Base-by-base conservation (phyloP, 2,888 invertebrate species). In the Gibbula magus region DNA sequence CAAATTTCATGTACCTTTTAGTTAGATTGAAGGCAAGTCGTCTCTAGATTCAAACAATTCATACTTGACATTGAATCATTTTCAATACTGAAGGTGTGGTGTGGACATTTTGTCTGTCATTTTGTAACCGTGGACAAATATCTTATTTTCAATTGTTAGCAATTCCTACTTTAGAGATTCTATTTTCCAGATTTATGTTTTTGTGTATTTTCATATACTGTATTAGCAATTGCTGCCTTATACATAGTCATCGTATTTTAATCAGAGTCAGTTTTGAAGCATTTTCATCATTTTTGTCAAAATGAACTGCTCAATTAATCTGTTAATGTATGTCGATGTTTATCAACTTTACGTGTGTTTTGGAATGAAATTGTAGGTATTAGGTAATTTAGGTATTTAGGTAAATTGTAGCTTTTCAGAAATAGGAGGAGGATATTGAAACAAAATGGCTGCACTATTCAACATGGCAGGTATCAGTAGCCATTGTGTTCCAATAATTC, bases 121-220 rank as follows among this genome's bases (percentile, higher is more conserved):
- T 61, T 61, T 61, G 29, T 61, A 56, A 25, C 61, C 25, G 20
- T 56, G 56, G 10, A 61, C 5, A n/a, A 61, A 25, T 25, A 45
- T 61, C 10, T 61, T 61, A 61, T 61, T 25, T 61, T 61, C 61
- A 61, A 29, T 25, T 61, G 61, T 61, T 61, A 61, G 61, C 29
- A 29, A 61, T 61, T 61, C 61, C 61, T 61, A 61, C 25, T 29
- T 18, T 61, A 61, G 61, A 61, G 61, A 25, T 61, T 56, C 25
- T 61, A 61, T 61, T 61, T 61, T 61, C 20, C 61, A 61, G 61
- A 61, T 61, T 61, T 61, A 61, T 61, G 61, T 61, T n/a, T n/a
- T 61, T 61, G n/a, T 61, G 61, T 61, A 61, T 61, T 61, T 61
- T 61, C 61, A 61, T 61, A 61, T 61, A 61, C 29, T 61, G 29